phyloP scores from a whole-genome alignment of 2,888 invertebrate species.

The Drosophila rellima region DNA sequence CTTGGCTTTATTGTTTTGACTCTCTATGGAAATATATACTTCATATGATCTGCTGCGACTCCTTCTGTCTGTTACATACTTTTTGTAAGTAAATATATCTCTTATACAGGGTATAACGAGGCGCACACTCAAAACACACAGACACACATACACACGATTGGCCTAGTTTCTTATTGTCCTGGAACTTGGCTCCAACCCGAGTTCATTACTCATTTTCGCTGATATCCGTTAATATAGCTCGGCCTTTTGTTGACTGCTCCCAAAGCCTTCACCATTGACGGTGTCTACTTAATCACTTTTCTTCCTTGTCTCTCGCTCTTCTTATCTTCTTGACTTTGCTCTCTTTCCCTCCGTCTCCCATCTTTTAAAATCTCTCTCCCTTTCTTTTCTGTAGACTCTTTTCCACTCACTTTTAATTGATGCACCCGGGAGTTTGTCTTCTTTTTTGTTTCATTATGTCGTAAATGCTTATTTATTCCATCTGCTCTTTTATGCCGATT shows the following conservation, averaged over 20 bases:
- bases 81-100: not conserved
- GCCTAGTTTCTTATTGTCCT: conserved; percentile 74
- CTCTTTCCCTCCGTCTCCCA: conserved; percentile 4
- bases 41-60: too few relatives aligned
- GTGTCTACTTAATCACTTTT: conserved; percentile 72
- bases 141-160: conserved; percentile 18
- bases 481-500: conserved; percentile 25
- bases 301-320: conserved; percentile 40
- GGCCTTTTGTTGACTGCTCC: conserved; percentile 32
- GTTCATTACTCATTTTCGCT: conserved; percentile 80
- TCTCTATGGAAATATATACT: too few relatives aligned
- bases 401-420: conserved; percentile 77
- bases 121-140: conserved; percentile 43
- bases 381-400: conserved; percentile 36
- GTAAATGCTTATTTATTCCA: conserved; percentile 11
- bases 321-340: conserved; percentile 23
- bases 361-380: conserved; percentile 3
- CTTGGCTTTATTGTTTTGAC: too few relatives aligned
- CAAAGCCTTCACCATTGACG: conserved; percentile 30
- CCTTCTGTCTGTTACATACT: not conserved
- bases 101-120: conserved; percentile 8
- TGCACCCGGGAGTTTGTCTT: conserved; percentile 67
- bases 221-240: conserved; percentile 71
- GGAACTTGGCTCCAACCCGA: conserved; percentile 43
- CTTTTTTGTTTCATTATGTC: conserved; percentile 14